Evolutionary conservation across 2,113 vertebrate genomes (phyloP).

Genomic region (Verasper variegatus): DNA sequence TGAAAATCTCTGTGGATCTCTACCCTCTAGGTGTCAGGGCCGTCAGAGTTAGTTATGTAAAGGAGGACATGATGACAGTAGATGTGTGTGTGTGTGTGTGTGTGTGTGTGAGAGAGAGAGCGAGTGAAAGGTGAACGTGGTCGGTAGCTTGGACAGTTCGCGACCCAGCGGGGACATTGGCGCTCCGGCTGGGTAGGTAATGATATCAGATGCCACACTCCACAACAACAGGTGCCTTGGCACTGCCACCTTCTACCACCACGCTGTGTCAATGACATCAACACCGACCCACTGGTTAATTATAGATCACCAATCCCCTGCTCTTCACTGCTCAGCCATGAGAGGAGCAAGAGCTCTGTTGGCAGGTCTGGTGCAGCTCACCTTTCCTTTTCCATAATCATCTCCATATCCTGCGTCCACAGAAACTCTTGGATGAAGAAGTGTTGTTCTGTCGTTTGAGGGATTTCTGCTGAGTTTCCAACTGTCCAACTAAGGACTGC

Average conservation of each 20-base stretch:
- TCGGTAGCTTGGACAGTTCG: conserved; percentile 95
- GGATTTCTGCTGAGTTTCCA: neutral
- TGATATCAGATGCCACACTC: conserved; percentile 99
- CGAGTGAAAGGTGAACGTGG: conserved; percentile 75
- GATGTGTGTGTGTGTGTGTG: conserved; percentile 23
- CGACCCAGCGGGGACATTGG: conserved; percentile 94
- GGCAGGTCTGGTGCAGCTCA: conserved; percentile 34
- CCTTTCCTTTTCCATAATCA: neutral
- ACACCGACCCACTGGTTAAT: conserved; percentile 96
- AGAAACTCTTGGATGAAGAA: neutral
- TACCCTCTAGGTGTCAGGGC: conserved; percentile 71
- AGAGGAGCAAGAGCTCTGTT: conserved; percentile 45
- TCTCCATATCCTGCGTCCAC: neutral
- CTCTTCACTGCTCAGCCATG: conserved; percentile 53
- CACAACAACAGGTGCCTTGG: conserved; percentile 99
- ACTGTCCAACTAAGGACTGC: too few species aligned
- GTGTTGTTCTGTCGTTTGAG: neutral
- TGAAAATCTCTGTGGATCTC: conserved; percentile 70
- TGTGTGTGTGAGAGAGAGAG: conserved; percentile 21
- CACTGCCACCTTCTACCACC: conserved; percentile 94
- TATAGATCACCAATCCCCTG: conserved; percentile 87
- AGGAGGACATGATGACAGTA: conserved; percentile 67
- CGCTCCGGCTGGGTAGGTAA: conserved; percentile 99
- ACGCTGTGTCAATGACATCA: conserved; percentile 99
- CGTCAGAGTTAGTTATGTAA: conserved; percentile 71